A percentile compares a stretch with the other conserved stretches of the same genome.
phyloP scores from a whole-genome alignment of 2,113 vertebrate genomes.

The Tichodroma muraria region DNA sequence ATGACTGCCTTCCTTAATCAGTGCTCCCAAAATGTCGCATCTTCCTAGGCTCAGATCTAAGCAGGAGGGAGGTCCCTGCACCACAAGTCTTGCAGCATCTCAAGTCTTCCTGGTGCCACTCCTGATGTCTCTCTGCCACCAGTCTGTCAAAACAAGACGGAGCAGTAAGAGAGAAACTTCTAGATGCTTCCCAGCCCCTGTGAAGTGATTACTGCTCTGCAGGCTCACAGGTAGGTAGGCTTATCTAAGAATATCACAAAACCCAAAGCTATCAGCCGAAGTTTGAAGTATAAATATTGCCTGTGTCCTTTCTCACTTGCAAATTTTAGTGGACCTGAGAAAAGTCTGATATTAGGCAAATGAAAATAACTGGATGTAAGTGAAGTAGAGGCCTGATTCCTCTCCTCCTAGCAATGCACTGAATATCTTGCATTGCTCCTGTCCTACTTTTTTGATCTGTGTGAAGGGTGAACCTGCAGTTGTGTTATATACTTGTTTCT shows the following conservation, averaged over 20 bases:
- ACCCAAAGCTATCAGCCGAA: background rate
- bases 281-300: background rate
- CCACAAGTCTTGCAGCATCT: background rate
- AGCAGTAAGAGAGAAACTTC: background rate
- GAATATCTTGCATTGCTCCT: background rate
- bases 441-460: background rate
- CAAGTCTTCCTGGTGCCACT: rapidly evolving
- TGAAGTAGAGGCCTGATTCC: background rate
- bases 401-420: background rate
- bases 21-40: background rate
- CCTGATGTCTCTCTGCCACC: background rate
- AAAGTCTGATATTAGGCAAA: background rate
- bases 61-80: background rate
- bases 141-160: background rate
- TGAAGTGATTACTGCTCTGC: background rate
- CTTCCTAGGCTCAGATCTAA: background rate
- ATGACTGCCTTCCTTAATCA: background rate
- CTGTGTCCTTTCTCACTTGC: background rate
- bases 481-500: background rate
- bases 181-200: background rate
- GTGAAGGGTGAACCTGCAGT: background rate
- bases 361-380: background rate
- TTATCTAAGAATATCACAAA: background rate
- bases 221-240: background rate
- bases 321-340: background rate